These are phyloP conservation scores for Drosophila quinaria DNA, from an alignment of 2,888 invertebrate species.

Conservation along the genomic window DNA sequence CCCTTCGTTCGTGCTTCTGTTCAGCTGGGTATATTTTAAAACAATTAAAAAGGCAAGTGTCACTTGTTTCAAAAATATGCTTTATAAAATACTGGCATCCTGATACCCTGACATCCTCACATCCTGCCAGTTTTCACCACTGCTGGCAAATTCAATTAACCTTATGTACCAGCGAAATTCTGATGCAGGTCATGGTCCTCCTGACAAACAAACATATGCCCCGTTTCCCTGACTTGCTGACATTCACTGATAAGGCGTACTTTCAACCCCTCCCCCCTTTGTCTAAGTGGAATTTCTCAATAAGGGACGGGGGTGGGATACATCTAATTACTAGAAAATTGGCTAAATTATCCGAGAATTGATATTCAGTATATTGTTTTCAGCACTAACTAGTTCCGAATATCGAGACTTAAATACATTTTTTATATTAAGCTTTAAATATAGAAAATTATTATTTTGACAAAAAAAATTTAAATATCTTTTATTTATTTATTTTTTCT, in stretches of 20 bases:
- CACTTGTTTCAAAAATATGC: conserved; percentile 21
- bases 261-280: neutral
- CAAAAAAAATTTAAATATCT: too few species aligned
- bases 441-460: too few species aligned
- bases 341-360: neutral
- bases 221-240: neutral
- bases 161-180: conserved; percentile 32
- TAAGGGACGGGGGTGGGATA: neutral
- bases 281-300: conserved; percentile 1
- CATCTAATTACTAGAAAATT: conserved; percentile 28
- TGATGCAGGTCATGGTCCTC: conserved; percentile 26
- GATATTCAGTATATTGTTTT: conserved; percentile 5
- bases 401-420: too few species aligned
- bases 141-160: conserved; percentile 46
- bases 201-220: conserved; percentile 23
- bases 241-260: neutral
- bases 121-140: neutral
- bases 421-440: too few species aligned
- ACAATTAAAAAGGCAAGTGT: conserved; percentile 46
- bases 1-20: conserved; percentile 18
- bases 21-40: conserved; percentile 47
- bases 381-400: too few species aligned
- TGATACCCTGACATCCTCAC: neutral
- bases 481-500: too few species aligned
- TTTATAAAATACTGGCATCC: conserved; percentile 9